A percentile compares a stretch with the other conserved stretches of the same genome.
These are phyloP conservation scores for Cuniculus paca DNA, from an alignment of 2,797 vertebrate species.

Conservation along the genomic window DNA sequence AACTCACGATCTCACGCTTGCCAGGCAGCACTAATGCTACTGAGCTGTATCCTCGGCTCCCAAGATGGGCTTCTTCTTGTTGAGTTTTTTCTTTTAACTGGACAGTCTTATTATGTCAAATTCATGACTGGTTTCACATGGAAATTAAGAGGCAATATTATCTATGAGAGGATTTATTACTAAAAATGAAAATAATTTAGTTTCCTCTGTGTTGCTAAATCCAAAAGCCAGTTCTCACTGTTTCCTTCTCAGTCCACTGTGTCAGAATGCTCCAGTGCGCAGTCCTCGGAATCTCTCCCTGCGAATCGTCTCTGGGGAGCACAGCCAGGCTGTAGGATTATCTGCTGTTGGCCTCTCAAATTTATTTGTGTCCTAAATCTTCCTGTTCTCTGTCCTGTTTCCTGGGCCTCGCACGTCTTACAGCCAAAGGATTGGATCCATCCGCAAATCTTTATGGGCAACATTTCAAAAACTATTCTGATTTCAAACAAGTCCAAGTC, in stretches of 20 bases:
- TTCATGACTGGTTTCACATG: not conserved
- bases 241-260: not conserved
- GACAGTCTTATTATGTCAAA: too few relatives aligned
- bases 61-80: too few relatives aligned
- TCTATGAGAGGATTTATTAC: not conserved
- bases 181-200: conserved; percentile 36
- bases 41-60: too few relatives aligned
- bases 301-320: not conserved
- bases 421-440: not conserved
- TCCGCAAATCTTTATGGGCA: not conserved
- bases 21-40: too few relatives aligned
- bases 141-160: not conserved
- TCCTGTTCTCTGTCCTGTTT: not conserved
- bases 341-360: not conserved
- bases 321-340: not conserved
- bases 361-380: not conserved
- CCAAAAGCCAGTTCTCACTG: not conserved
- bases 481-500: not conserved
- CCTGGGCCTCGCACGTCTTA: not conserved
- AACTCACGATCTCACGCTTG: too few relatives aligned
- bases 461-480: not conserved
- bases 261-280: not conserved
- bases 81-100: too few relatives aligned
- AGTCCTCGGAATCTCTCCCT: not conserved
- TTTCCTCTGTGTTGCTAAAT: not conserved